Base-by-base conservation (phyloP, 2,888 invertebrate species). In the Rhamnusium bicolor region DNA sequence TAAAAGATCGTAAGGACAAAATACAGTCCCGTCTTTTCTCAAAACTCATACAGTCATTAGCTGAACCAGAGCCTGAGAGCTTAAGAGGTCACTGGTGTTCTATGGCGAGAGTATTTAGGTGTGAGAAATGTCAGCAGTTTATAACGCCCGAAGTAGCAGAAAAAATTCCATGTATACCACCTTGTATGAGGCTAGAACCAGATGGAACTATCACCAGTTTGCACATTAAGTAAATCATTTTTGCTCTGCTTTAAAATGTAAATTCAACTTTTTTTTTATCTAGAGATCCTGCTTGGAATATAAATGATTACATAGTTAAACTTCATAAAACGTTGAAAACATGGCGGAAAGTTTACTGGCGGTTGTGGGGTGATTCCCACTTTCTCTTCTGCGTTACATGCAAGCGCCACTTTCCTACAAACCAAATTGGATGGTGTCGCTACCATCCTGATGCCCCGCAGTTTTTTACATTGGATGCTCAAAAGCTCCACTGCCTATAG, bases 341-440 rank as follows among this genome's bases (percentile, higher is more conserved):
- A 0, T 98, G 98, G 98, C 90, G 96, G 0, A 86, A 84, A 71
- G 96, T 97, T 1, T 98, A 98, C 88, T 98, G 98, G 98, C 91
- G 95, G 53, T 89, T 98, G 58, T 98, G 98, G 98, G 96, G 96
- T 0, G 94, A 95, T 83, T 94, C 96, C 77, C 98, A 98, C 88
- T 96, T 94, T 88, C 89, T 98, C 21, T 92, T 92, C 72, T 98
- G 98, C 84, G 91, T 92, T 60, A 91, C 92, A 1, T 97, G 97
- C 84, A 94, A 94, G 83, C 91, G 90, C 40, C 92, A 92, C 86
- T 96, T 95, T 84, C 94, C 95, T 0, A 91, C 92, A 0, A 92
- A 93, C 84, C 90, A 94, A 90, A 93, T 94, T 90, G 92, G 92
- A 76, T 95, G 94, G 94, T 96, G 96, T 82, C 92, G 93, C 6